Evolutionary conservation across 2,797 vertebrate species (phyloP), one percentile per base, ranked within the genome.

Genomic region (Synanceia verrucosa): DNA sequence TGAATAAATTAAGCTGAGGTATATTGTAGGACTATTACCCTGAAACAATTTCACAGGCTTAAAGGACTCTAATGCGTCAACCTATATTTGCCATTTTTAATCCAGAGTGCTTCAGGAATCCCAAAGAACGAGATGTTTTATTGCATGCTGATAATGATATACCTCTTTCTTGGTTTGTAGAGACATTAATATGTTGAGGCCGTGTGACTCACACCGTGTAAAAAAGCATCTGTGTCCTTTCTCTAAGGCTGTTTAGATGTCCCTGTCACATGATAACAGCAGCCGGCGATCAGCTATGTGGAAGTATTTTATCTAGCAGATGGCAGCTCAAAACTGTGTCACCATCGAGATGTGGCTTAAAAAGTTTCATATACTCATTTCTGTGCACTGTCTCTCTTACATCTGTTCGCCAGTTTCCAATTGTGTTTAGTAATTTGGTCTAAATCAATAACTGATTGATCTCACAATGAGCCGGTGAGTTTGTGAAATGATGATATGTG

Each of bases 241-340:
- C 51, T 86, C 71, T 52, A 19, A 39, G 58, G 77, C 67, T 73
- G 43, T 76, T 70, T 29, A 47, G 26, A 56, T 50, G 46, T 16
- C 47, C 59, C 28, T 23, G 63, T 73, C 64, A 62, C 50, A 59
- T 58, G 31, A 70, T 62, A 65, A 58, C 65, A 67, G 56, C 44
- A 79, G 37, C 75, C 66, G 65, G 63, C 55, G 66, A 81, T 74
- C 36, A 56, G 65, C 65, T 70, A 73, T 83, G 48, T 71, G 79
- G 50, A 31, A 31, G 62, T 6, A 66, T 83, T 63, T 51, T 56
- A 46, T 83, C 70, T 56, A 85, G 85, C 86, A 88, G 75, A 89
- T 79, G 65, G 65, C 14, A 64, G 58, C 19, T 53, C 65, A 69
- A 84, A 85, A 76, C 31, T 58, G 65, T 83, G 79, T 81, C 66